Evolutionary conservation across 2,888 invertebrate species (phyloP).

Genomic region (Eupithecia centaureata): DNA sequence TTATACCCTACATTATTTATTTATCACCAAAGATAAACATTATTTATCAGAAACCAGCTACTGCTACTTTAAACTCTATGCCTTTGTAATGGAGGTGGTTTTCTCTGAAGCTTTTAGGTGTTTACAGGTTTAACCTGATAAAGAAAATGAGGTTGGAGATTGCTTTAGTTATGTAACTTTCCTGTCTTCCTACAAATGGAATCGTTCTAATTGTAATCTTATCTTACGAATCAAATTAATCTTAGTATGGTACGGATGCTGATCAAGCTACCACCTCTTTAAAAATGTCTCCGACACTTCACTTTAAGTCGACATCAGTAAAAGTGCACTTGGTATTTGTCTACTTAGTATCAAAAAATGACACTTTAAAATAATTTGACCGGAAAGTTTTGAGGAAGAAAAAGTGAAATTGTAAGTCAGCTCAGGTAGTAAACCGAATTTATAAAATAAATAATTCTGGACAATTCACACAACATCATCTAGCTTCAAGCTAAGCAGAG

Average conservation of each 20-base stretch:
- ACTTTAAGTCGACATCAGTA: neutral
- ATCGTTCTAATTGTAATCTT: neutral
- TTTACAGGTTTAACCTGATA: slow-evolving; percentile 1
- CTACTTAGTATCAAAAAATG: neutral
- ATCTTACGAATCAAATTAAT: no score
- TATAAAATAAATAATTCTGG: no score
- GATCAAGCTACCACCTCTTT: no score
- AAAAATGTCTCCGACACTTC: no score
- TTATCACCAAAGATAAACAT: slow-evolving; percentile 14
- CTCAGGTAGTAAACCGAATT: neutral
- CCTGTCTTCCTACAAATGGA: neutral
- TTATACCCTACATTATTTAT: slow-evolving; percentile 24
- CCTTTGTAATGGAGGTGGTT: neutral
- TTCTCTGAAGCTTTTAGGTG: neutral
- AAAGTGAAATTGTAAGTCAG: neutral
- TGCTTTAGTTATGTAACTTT: neutral
- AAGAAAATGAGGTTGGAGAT: slow-evolving; percentile 4
- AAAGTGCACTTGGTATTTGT: neutral
- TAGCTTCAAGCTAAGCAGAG: no score
- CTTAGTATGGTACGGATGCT: no score
- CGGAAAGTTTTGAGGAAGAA: neutral
- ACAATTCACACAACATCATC: no score
- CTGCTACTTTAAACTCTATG: neutral
- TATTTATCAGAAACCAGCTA: neutral
- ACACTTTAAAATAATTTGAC: neutral